These are phyloP conservation scores for Onchidella celtica DNA, from an alignment of 2,888 invertebrate species.

Conservation along the genomic window DNA sequence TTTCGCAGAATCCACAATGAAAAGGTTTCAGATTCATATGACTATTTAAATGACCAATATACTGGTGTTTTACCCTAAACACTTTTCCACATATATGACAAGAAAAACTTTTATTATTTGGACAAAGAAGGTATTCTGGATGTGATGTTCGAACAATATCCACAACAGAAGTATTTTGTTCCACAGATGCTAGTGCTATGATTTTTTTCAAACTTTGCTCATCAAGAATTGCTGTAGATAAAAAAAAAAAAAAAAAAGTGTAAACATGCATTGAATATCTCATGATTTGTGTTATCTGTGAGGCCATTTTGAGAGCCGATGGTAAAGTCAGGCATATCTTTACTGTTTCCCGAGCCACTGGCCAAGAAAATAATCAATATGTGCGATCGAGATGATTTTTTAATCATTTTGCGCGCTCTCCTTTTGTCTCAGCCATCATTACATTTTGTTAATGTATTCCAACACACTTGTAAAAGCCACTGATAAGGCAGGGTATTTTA, in stretches of 20 bases:
- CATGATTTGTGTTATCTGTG: background rate
- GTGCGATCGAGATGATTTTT: too few species aligned
- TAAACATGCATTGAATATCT: conserved; percentile 12
- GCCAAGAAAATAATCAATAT: too few species aligned
- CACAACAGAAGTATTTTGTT: conserved; percentile 35
- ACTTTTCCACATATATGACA: conserved; percentile 53
- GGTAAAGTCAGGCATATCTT: conserved; percentile 24
- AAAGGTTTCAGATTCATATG: conserved; percentile 48
- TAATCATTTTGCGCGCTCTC: too few species aligned
- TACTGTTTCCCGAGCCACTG: too few species aligned
- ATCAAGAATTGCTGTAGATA: conserved; percentile 42
- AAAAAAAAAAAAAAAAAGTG: conserved; percentile 19
- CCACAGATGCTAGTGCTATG: conserved; percentile 37
- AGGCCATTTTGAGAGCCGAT: conserved; percentile 27
- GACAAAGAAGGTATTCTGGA: conserved; percentile 14
- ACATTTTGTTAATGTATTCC: too few species aligned
- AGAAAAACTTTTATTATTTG: conserved; percentile 48
- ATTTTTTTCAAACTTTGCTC: conserved; percentile 48
- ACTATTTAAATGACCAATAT: conserved; percentile 53
- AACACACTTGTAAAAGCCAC: too few species aligned
- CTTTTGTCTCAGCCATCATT: too few species aligned
- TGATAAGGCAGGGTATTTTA: too few species aligned
- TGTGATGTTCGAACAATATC: conserved; percentile 31
- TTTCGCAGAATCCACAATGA: conserved; percentile 45
- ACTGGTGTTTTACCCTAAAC: conserved; percentile 55